Evolutionary conservation across 2,797 vertebrate species (phyloP), one percentile per base, ranked within the genome.

Genomic region (Micropoecilia bifurca): DNA sequence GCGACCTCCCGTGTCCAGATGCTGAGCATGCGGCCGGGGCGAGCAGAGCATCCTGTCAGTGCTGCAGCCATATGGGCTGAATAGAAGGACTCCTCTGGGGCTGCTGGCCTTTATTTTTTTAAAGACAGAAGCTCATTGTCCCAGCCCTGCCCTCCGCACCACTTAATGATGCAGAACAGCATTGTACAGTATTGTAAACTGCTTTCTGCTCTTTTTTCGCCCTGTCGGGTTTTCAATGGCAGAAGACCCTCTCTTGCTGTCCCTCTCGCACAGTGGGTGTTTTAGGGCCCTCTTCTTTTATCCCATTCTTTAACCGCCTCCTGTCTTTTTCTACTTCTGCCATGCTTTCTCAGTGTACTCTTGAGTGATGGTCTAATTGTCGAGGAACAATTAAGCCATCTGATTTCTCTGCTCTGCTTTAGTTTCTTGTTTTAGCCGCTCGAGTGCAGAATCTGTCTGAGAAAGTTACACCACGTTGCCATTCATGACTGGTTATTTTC

Each of bases 171-270:
- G 90, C 93, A 94, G 94, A 95, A 94, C 94, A 95, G 94, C 94
- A 95, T 95, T 96, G 95, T 96, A 96, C 95, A 96, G 95, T 96
- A 96, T 95, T 96, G 95, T 95, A 93, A 95, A 95, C 92, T 93
- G 94, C 93, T 93, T 94, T 94, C 91, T 93, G 91, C 91, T 93
- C 83, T 94, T 93, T 94, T 94, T 94, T 69, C 83, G 89, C 89
- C 88, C 88, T 83, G 85, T 89, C 88, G 71, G 89, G 71, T 86
- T 87, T 85, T 93, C 92, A 96, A 95, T 95, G 92, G 95, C 90
- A 69, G 41, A 76, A 59, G 83, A 84, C 85, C 88, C 92, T 94
- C 92, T 95, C 92, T 88, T 84, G 87, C 91, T 88, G 81, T 91
- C 90, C 89, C 82, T 91, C 92, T 93, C 80, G 76, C 95, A 92